Evolutionary conservation across 2,888 invertebrate genomes (phyloP), one percentile per base, ranked within the genome.

Genomic region (Bhutanitis thaidina): DNA sequence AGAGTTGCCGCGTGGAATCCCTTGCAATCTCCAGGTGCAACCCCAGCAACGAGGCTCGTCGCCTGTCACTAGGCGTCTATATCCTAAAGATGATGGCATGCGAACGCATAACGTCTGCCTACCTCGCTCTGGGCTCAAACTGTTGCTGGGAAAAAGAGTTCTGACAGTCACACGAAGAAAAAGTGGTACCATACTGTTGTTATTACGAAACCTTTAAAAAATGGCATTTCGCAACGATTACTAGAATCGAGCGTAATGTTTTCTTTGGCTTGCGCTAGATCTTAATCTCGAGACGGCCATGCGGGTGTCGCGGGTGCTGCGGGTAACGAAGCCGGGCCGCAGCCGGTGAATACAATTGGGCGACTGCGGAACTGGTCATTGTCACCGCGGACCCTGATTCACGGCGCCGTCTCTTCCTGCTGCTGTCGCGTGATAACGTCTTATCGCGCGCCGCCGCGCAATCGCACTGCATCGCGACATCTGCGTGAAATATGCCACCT

Each of bases 401-500:
- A 30, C 43, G 43, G 49, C 73, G 70, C 74, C 69, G 76, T 71
- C 75, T 40, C 35, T 80, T 77, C 80, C 80, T 72, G 74, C 69
- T 67, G 62, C 55, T 71, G 77, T 76, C 75, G 69, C 58, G 67
- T 65, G 80, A 74, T 74, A 74, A 58, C 72, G 67, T 72, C 69
- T 55, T 79, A 81, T 79, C 83, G 71, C 58, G 45, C 65, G 55
- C 56, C 69, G 69, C 63, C 71, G 77, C 76, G 64, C 77, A 71
- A 73, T 74, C 76, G 67, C 65, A 56, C 67, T 64, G 74, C 81
- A 86, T 87, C 87, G 78, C 72, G 69, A 73, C 80, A 85, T 84
- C 87, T 79, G 76, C 82, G 83, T 85, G 83, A 87, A 83, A 84
- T 87, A 85, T 77, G 82, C 84, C 76, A 63, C 70, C 70, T 69